These are phyloP conservation scores for Amphiprion ocellaris DNA, from an alignment of 2,113 vertebrate genomes.

Conservation along the genomic window DNA sequence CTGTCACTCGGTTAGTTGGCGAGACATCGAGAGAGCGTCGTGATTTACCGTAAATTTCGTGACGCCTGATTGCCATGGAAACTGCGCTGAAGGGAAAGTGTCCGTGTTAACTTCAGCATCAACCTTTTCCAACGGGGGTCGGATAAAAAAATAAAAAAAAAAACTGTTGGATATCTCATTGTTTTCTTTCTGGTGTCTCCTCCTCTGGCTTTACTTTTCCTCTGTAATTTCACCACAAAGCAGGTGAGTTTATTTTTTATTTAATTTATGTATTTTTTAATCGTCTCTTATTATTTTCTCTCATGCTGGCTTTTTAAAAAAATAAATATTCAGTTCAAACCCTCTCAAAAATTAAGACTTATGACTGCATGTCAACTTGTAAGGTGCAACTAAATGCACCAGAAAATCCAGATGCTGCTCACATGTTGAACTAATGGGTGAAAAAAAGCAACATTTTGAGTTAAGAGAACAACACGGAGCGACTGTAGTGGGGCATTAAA, in stretches of 20 bases:
- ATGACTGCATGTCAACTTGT: conserved; percentile 36
- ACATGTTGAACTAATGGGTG: conserved; percentile 6
- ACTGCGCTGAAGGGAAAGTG: conserved; percentile 76
- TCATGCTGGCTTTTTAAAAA: not conserved
- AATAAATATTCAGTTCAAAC: not conserved
- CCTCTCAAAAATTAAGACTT: not conserved
- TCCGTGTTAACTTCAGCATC: conserved; percentile 78
- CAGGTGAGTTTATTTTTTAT: conserved; percentile 67
- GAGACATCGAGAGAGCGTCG: conserved; percentile 56
- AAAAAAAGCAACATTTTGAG: conserved; percentile 6
- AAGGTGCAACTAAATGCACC: not conserved
- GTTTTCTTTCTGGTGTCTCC: conserved; percentile 7
- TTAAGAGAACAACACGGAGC: conserved; percentile 8
- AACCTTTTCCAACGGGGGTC: conserved; percentile 54
- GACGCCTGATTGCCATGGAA: conserved; percentile 87
- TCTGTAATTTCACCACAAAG: conserved; percentile 28
- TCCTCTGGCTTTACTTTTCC: conserved; percentile 48
- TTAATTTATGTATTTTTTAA: not conserved
- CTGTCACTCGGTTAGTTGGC: conserved; percentile 34
- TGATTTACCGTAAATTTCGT: conserved; percentile 80
- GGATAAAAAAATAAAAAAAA: conserved; percentile 38
- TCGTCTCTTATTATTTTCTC: not conserved
- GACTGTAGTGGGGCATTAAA: conserved; percentile 6
- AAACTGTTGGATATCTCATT: conserved; percentile 71
- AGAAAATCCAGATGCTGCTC: not conserved